Percentiles rank a stretch among this genome's conserved stretches.
These are phyloP conservation scores for Teleiodes luculella DNA, from an alignment of 2,888 invertebrate genomes.

Conservation along the genomic window DNA sequence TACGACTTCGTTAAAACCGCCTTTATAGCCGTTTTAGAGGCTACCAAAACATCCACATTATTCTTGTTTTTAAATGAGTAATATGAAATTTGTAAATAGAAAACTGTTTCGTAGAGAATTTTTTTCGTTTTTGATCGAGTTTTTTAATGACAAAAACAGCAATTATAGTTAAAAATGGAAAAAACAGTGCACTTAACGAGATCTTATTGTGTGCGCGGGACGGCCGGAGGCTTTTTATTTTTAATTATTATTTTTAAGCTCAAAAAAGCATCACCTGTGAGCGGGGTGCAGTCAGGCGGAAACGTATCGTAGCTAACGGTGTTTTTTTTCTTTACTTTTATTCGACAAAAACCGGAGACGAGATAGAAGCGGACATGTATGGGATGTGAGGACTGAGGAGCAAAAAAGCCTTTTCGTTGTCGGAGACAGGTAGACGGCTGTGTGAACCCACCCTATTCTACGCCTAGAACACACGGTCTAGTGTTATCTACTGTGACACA, in stretches of 20 bases:
- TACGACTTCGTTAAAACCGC: constrained; percentile 14
- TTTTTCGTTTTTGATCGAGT: constrained; percentile 17
- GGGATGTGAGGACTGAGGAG: constrained; percentile 59
- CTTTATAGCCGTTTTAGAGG: not conserved
- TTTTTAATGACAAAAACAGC: constrained; percentile 35
- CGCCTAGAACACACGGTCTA: not conserved
- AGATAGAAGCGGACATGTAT: constrained; percentile 66
- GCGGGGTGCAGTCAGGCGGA: constrained; percentile 70
- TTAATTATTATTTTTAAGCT: constrained; percentile 65
- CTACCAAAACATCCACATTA: not conserved
- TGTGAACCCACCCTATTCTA: constrained; percentile 1
- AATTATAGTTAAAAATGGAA: constrained; percentile 46
- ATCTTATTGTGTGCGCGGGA: constrained; percentile 53
- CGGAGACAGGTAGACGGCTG: constrained; percentile 26
- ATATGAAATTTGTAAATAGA: constrained; percentile 23
- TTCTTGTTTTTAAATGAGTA: constrained; percentile 8
- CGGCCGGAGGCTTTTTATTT: constrained; percentile 48
- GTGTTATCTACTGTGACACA: not conserved
- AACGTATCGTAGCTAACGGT: constrained; percentile 71
- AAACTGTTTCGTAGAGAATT: constrained; percentile 26
- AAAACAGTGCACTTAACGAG: constrained; percentile 60
- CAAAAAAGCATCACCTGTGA: constrained; percentile 69
- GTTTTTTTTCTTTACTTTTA: constrained; percentile 56
- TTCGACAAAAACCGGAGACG: constrained; percentile 62
- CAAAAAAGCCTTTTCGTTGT: constrained; percentile 48